phyloP scores from a whole-genome alignment of 2,797 vertebrate species.

The Crenuchus spilurus region DNA sequence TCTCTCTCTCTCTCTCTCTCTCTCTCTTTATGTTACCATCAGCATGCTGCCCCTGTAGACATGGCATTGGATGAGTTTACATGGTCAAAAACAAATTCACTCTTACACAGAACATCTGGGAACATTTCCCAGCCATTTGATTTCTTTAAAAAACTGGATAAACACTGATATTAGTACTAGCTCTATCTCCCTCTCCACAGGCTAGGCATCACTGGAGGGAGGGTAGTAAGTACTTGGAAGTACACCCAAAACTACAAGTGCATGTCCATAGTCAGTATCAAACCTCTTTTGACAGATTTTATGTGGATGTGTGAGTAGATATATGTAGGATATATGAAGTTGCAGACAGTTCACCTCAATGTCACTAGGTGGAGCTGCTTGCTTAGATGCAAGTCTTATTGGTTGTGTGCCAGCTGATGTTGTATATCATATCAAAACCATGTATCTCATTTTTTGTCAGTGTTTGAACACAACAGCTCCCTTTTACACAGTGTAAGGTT shows the following conservation, averaged over 20 bases:
- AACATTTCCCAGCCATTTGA: constrained; percentile 24
- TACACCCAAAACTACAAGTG: not conserved
- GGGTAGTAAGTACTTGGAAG: not conserved
- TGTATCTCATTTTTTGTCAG: no score
- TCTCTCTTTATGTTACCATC: not conserved
- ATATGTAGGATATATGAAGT: not conserved
- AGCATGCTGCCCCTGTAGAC: constrained; percentile 22
- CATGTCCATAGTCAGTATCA: not conserved
- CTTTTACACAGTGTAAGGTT: no score
- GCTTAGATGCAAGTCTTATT: constrained; percentile 15
- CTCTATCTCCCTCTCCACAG: not conserved
- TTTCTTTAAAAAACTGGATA: constrained; percentile 23
- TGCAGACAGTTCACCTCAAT: not conserved
- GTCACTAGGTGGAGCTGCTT: constrained; percentile 49
- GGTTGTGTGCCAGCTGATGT: not conserved
- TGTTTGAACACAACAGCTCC: no score
- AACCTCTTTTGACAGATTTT: not conserved
- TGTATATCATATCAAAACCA: not conserved
- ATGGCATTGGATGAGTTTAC: constrained; percentile 51
- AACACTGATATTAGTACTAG: not conserved
- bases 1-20: constrained; percentile 12
- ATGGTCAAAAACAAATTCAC: constrained; percentile 24
- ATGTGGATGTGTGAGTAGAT: not conserved
- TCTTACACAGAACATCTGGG: constrained; percentile 37
- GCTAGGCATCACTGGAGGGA: no score